Evolutionary conservation across 1,140 invertebrate genomes (phyloP).

Genomic region (Drosophila kurseongensis): DNA sequence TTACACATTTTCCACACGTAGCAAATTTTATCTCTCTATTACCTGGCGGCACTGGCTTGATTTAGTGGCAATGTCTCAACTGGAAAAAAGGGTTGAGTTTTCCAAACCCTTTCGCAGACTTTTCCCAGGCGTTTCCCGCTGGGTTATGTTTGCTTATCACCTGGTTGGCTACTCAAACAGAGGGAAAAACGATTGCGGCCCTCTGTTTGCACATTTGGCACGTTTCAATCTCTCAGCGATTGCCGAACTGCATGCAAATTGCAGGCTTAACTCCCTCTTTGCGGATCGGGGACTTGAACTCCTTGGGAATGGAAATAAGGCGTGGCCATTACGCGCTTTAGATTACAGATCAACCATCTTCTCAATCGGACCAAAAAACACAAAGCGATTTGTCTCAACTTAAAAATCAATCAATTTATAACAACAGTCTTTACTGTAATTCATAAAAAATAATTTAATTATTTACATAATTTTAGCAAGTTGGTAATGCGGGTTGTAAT

Average conservation of each 20-base stretch:
- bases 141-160: slow-evolving; percentile 70
- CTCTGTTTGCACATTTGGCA: slow-evolving; percentile 67
- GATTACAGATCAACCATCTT: background rate
- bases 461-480: no score
- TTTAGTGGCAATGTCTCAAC: slow-evolving; percentile 38
- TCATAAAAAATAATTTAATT: no score
- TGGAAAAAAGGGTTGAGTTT: slow-evolving; percentile 22
- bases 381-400: background rate
- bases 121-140: background rate
- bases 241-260: slow-evolving; percentile 54
- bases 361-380: background rate
- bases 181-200: slow-evolving; percentile 31
- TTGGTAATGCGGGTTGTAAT: no score
- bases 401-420: background rate
- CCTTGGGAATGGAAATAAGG: background rate
- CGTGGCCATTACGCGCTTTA: background rate
- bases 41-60: slow-evolving; percentile 44
- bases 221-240: slow-evolving; percentile 49
- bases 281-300: background rate
- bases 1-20: slow-evolving; percentile 68
- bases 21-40: slow-evolving; percentile 79
- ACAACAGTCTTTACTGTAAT: no score
- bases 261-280: slow-evolving; percentile 9
- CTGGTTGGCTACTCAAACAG: slow-evolving; percentile 45
- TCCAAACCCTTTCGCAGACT: background rate